Percentiles rank a stretch among this genome's conserved stretches.
Evolutionary conservation across 2,797 vertebrate species (phyloP).

Genomic region (Anguilla pacifica): DNA sequence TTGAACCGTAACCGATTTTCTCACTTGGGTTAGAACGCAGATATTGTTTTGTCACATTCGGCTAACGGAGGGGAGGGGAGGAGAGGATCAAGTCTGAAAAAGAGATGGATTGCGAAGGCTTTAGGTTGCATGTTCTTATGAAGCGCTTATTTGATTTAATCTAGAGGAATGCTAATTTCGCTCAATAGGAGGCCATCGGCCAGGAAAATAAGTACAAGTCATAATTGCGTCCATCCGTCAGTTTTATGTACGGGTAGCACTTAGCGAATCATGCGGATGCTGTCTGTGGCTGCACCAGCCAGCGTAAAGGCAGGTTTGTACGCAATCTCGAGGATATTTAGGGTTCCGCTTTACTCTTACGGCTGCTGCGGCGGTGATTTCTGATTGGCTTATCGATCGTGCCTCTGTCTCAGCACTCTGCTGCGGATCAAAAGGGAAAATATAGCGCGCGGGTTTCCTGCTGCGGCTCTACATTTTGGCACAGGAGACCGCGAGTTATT

Average conservation of each 20-base stretch:
- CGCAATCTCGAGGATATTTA: background rate
- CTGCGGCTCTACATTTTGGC: background rate
- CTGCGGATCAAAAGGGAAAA: background rate
- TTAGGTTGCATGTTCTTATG: background rate
- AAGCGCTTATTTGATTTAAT: background rate
- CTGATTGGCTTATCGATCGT: conserved; percentile 8
- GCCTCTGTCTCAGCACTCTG: background rate
- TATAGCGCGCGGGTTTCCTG: background rate
- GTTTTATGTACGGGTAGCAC: background rate
- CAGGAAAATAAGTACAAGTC: background rate
- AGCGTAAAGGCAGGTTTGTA: background rate
- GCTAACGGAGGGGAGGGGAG: too few relatives aligned
- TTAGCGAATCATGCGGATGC: background rate
- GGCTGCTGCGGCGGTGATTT: background rate
- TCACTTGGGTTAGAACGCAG: background rate
- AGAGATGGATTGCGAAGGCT: background rate
- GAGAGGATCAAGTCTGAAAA: background rate
- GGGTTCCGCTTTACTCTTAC: background rate
- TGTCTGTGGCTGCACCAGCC: background rate
- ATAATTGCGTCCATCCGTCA: background rate
- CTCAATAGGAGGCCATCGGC: background rate
- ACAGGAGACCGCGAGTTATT: background rate
- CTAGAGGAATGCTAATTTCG: background rate
- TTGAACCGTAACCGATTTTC: background rate
- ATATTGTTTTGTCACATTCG: background rate